Evolutionary conservation across 2,888 invertebrate genomes (phyloP).

Genomic region (Malacosoma neustria): DNA sequence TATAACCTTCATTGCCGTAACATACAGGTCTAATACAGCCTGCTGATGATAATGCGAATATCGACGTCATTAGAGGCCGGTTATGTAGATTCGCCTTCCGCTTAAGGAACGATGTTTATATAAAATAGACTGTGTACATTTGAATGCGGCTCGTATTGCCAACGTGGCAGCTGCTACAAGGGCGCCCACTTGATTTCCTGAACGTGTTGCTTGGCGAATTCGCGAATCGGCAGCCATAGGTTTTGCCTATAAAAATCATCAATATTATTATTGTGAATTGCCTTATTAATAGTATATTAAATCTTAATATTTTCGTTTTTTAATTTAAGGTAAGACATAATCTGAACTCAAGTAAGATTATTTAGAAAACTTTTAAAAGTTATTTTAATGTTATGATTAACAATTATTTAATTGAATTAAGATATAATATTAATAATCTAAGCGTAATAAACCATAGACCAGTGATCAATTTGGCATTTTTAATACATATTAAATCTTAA

Average conservation of each 20-base stretch:
- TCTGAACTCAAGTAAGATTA: too few relatives aligned
- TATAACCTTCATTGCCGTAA: too few relatives aligned
- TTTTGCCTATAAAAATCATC: too few relatives aligned
- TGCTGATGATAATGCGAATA: neutral
- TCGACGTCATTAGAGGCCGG: neutral
- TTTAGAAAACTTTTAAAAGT: too few relatives aligned
- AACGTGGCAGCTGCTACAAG: conserved; percentile 33
- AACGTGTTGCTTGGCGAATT: conserved; percentile 7
- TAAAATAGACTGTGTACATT: conserved; percentile 14
- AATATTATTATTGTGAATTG: neutral
- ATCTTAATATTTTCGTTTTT: too few relatives aligned
- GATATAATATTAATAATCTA: too few relatives aligned
- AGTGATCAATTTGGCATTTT: too few relatives aligned
- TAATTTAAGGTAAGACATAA: too few relatives aligned
- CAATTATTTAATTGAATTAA: too few relatives aligned
- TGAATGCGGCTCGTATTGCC: conserved; percentile 23
- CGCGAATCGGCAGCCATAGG: neutral
- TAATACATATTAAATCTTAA: too few relatives aligned
- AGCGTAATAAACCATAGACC: too few relatives aligned
- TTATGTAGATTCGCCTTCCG: conserved; percentile 20
- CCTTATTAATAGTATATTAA: neutral
- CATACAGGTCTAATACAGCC: neutral
- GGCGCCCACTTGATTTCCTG: conserved; percentile 63
- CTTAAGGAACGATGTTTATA: conserved; percentile 25
- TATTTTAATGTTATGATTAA: too few relatives aligned